These are phyloP conservation scores for Calycopis cecrops DNA, from an alignment of 1,140 invertebrate genomes.

Conservation along the genomic window DNA sequence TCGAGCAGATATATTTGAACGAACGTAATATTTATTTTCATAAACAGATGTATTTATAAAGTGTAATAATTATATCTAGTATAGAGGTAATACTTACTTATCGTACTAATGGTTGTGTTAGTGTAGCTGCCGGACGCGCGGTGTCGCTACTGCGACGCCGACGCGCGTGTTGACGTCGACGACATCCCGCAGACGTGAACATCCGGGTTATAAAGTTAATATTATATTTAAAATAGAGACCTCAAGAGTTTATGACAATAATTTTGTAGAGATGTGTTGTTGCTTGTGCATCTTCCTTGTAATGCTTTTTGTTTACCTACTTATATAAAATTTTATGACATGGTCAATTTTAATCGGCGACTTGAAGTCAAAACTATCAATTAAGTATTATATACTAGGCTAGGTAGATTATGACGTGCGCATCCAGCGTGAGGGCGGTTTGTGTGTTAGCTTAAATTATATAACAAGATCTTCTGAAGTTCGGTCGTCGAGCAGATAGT, in stretches of 20 bases:
- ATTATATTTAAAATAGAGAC: too few relatives aligned
- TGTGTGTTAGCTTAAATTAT: too few relatives aligned
- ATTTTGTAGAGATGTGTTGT: constrained; percentile 1
- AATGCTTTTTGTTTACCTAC: background rate
- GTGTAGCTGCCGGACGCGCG: constrained; percentile 3
- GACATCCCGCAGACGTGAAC: background rate
- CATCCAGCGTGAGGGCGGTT: background rate
- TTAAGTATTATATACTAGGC: background rate
- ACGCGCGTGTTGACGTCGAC: background rate
- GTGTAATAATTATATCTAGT: too few relatives aligned
- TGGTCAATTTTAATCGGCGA: constrained; percentile 1
- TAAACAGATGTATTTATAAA: constrained; percentile 10
- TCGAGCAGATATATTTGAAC: background rate
- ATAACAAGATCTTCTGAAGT: too few relatives aligned
- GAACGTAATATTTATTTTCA: constrained; percentile 2
- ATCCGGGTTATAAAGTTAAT: too few relatives aligned
- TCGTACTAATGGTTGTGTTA: constrained; percentile 25
- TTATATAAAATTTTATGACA: background rate
- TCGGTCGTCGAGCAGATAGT: too few relatives aligned
- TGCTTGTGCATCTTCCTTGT: constrained; percentile 3
- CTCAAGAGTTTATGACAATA: too few relatives aligned
- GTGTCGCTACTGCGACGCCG: too few relatives aligned
- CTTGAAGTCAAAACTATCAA: constrained; percentile 5
- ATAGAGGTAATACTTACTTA: background rate
- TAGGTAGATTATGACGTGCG: background rate